phyloP scores from a whole-genome alignment of 2,113 vertebrate genomes.

The Tautogolabrus adspersus region DNA sequence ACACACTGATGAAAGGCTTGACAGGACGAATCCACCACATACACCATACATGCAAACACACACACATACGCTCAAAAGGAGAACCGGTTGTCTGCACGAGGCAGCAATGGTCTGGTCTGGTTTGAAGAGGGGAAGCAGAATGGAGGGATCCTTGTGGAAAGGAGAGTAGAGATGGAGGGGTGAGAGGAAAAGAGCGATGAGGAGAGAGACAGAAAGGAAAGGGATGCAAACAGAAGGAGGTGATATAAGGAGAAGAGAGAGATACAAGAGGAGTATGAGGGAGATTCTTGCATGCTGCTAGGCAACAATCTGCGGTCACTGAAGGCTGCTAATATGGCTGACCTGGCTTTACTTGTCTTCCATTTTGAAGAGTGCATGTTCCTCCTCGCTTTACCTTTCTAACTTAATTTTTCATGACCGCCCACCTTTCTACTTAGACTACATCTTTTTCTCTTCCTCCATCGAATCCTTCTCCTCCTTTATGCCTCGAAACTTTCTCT shows the following conservation, averaged over 20 bases:
- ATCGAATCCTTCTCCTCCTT: slow-evolving; percentile 4
- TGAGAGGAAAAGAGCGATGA: slow-evolving; percentile 7
- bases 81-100: slow-evolving; percentile 29
- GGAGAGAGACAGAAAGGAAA: slow-evolving; percentile 1
- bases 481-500: slow-evolving; percentile 11
- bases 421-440: slow-evolving; percentile 32
- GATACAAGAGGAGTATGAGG: slow-evolving; percentile 17
- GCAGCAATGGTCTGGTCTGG: slow-evolving; percentile 17
- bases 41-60: slow-evolving; percentile 11
- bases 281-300: slow-evolving; percentile 55
- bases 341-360: slow-evolving; percentile 61
- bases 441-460: slow-evolving; percentile 14
- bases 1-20: slow-evolving; percentile 65
- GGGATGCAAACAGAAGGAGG: neutral
- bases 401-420: slow-evolving; percentile 52
- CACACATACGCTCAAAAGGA: neutral
- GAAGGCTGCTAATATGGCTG: slow-evolving; percentile 65
- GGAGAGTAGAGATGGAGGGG: neutral
- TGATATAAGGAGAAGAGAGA: slow-evolving; percentile 27
- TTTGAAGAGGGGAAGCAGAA: slow-evolving; percentile 4
- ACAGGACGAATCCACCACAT: slow-evolving; percentile 45
- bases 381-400: slow-evolving; percentile 23
- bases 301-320: slow-evolving; percentile 66
- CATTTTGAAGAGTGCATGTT: slow-evolving; percentile 55
- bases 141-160: neutral